Evolutionary conservation across 1,140 invertebrate species (phyloP), one percentile per base, ranked within the genome.

Genomic region (Leptonema lineaticorne): DNA sequence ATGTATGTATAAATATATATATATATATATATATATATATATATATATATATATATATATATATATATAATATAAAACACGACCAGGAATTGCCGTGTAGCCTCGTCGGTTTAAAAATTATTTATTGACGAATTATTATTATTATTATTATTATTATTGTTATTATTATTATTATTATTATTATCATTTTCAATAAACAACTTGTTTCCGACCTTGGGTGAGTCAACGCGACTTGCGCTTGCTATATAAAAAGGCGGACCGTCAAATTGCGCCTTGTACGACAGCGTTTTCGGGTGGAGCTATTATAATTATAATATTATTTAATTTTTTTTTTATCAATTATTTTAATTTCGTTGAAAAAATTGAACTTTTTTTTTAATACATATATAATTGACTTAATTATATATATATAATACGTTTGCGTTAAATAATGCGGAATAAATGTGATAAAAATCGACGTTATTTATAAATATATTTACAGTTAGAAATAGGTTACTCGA

Each of bases 61-160:
- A n/a, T n/a, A n/a, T n/a, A n/a, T n/a, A n/a, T n/a, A n/a, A n/a
- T n/a, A n/a, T n/a, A n/a, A n/a, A n/a, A 30, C 30, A 8, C 56
- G 24, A 50, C 62, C 62, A 64, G 62, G 62, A 64, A 64, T 64
- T 50, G 41, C 45, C 62, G 50, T 50, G 62, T 64, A n/a, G n/a
- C n/a, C n/a, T n/a, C 45, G 62, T 62, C 16, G 62, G 22, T 53
- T 45, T 50, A 50, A 64, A 45, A 64, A 64, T 64, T 64, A 64
- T 64, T 64, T 64, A 64, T 64, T 28, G 62, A 46, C 30, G 50
- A 50, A 64, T 64, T 62, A 62, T 62, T 53, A 45, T 53, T n/a
- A n/a, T n/a, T n/a, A n/a, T n/a, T n/a, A n/a, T n/a, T n/a, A n/a
- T n/a, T n/a, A n/a, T n/a, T n/a, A n/a, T n/a, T n/a, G n/a, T n/a